A percentile compares a stretch with the other conserved stretches of the same genome.
Evolutionary conservation across 2,113 vertebrate genomes (phyloP).

Genomic region (Serilophus lunatus): DNA sequence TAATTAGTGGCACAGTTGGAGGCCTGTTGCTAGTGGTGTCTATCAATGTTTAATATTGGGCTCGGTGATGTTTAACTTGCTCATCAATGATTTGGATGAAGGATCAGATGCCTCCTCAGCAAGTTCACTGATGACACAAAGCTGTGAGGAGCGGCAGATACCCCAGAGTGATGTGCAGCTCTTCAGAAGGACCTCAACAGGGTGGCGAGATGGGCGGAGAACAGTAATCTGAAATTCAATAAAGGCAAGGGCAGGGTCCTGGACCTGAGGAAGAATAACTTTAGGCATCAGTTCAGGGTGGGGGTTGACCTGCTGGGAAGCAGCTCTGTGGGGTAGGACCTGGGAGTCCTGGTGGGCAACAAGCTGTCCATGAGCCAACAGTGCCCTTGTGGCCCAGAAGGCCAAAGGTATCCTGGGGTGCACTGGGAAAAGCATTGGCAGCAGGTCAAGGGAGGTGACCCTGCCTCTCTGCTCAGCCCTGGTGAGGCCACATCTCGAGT

Average conservation of each 20-base stretch:
- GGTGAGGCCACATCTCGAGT: not conserved
- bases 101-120: not conserved
- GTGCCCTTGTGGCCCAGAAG: not conserved
- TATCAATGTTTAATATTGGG: rapidly evolving
- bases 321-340: not conserved
- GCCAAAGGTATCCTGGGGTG: not conserved
- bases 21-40: not conserved
- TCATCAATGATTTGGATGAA: not conserved
- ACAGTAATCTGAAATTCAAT: not conserved
- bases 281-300: not conserved
- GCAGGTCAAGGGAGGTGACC: not conserved
- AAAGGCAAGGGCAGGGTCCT: not conserved
- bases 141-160: rapidly evolving
- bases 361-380: not conserved
- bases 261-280: not conserved
- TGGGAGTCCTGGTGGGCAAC: not conserved
- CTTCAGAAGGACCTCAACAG: not conserved
- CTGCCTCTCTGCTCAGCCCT: not conserved
- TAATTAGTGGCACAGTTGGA: not conserved
- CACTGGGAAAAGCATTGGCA: not conserved
- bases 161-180: not conserved
- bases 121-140: not conserved
- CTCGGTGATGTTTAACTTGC: not conserved
- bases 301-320: not conserved
- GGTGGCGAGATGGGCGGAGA: not conserved